Base-by-base conservation (phyloP, 2,888 invertebrate genomes). In the Drosophila buzzatii region DNA sequence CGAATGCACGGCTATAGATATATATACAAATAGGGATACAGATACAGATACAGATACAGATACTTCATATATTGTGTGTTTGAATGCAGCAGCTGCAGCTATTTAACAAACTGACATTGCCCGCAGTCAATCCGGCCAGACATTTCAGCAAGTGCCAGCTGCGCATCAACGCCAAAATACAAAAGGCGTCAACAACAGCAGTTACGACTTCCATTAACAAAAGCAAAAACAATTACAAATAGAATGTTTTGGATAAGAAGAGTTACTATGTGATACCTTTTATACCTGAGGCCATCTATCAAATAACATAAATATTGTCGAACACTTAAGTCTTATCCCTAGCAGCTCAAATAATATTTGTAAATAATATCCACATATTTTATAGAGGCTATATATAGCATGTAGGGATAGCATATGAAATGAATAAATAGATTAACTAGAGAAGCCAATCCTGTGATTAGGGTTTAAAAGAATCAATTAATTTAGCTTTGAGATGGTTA, bases 131-230 rank as follows among this genome's bases (percentile, higher is more conserved):
- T 76, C 73, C 78, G 73, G 78, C 85, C 85, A 89, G 83, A 85
- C 86, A 73, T 85, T 85, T 85, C 90, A 85, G 85, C 85, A 85
- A 85, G 89, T 85, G 85, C 86, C 90, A 85, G 84, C 74, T 71
- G 89, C 83, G 89, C 85, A 90, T 90, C 85, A 90, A 85, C 85
- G 90, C 85, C 90, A 83, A 85, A 85, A 88, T 74, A 85, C 84
- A 88, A 85, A 82, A 83, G 89, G 55, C 74, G 49, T 31, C 66
- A 42, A 41, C 14, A 53, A 35, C 70, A 47, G 27, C 47, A 58
- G 37, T 53, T 62, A 45, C 35, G 35, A 53, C 49, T 31, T 37
- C 49, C 39, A 47, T 49, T 6, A 58, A 39, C 37, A 45, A 60
- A 18, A 35, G 31, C 27, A 52, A 45, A 49, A 59, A 47, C 55